phyloP scores from a whole-genome alignment of 2,797 vertebrate genomes.

The Periophthalmus magnuspinnatus region DNA sequence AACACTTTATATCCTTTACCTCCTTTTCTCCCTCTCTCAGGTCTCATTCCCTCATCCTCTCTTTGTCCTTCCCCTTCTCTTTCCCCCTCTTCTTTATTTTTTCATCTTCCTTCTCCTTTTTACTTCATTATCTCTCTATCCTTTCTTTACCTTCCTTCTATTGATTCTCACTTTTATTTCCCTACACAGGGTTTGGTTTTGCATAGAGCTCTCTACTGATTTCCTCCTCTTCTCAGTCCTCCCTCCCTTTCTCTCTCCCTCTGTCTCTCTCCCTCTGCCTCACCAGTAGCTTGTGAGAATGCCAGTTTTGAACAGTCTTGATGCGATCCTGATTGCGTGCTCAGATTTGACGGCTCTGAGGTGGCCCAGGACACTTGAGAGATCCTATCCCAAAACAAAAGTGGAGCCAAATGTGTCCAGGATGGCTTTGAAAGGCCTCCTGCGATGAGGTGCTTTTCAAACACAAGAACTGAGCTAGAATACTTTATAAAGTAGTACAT shows the following conservation, averaged over 20 bases:
- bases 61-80: background rate
- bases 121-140: background rate
- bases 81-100: background rate
- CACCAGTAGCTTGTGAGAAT: background rate
- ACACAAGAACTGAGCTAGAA: background rate
- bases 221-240: constrained; percentile 12
- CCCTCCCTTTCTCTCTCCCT: background rate
- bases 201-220: constrained; percentile 12
- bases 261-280: constrained; percentile 4
- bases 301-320: background rate
- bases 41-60: no score
- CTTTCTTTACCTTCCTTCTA: constrained; percentile 14
- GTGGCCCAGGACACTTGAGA: constrained; percentile 1
- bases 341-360: background rate
- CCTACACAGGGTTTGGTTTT: constrained; percentile 34
- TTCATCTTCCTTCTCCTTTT: background rate
- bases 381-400: background rate
- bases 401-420: constrained; percentile 1
- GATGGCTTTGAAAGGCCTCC: background rate
- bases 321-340: background rate
- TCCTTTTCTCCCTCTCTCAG: background rate
- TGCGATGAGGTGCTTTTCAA: background rate
- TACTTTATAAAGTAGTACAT: background rate
- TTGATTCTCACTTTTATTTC: constrained; percentile 47
- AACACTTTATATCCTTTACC: background rate